phyloP scores from a whole-genome alignment of 2,888 invertebrate species.

The Dinocampus coccinellae region DNA sequence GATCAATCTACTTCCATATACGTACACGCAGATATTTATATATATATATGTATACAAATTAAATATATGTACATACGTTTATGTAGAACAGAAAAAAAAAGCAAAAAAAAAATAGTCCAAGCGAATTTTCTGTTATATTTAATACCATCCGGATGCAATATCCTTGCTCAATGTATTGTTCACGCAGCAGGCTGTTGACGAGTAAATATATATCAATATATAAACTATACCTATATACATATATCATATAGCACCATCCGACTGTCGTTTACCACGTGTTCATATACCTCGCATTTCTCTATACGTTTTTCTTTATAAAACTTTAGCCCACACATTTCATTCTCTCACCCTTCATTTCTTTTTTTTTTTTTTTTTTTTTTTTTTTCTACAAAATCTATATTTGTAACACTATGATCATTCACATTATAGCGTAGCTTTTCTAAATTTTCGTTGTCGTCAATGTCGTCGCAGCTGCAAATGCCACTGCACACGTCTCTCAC shows the following conservation, averaged over 20 bases:
- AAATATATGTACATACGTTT: too few species aligned
- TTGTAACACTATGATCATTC: constrained; percentile 25
- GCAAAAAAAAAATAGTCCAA: too few species aligned
- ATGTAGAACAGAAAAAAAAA: too few species aligned
- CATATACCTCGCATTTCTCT: constrained; percentile 5
- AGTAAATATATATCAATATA: neutral
- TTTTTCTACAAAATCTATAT: constrained; percentile 18
- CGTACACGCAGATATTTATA: too few species aligned
- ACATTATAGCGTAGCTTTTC: constrained; percentile 15
- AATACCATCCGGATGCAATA: neutral
- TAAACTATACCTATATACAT: neutral
- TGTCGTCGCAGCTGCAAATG: constrained; percentile 35
- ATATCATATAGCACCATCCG: constrained; percentile 7
- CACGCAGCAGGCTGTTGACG: neutral
- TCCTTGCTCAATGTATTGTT: neutral
- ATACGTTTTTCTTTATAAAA: neutral
- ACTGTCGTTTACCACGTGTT: constrained; percentile 33
- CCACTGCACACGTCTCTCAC: constrained; percentile 20
- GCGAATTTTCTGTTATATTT: too few species aligned
- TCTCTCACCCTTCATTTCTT: constrained; percentile 2
- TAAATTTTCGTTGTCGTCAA: constrained; percentile 23
- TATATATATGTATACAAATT: too few species aligned
- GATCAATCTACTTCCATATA: too few species aligned
- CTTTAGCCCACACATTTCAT: constrained; percentile 3
- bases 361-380: neutral